A percentile compares a stretch with the other conserved stretches of the same genome.
These are phyloP conservation scores for Vollenhovia emeryi DNA, from an alignment of 1,140 invertebrate species.

Conservation along the genomic window DNA sequence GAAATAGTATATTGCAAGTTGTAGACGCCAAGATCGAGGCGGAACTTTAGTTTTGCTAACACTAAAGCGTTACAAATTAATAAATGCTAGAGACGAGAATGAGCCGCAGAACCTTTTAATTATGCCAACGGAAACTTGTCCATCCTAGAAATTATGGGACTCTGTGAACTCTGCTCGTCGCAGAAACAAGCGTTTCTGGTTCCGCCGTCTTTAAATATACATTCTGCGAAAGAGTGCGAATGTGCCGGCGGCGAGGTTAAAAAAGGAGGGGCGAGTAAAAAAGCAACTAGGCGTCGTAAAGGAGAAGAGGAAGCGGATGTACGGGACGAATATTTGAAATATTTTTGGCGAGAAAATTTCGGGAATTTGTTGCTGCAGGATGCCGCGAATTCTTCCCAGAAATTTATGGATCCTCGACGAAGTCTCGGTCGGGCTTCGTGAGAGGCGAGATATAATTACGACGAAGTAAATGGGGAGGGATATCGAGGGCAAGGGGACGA, in stretches of 20 bases:
- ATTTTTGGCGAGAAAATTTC: constrained; percentile 72
- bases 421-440: constrained; percentile 69
- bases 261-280: constrained; percentile 1
- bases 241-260: not conserved
- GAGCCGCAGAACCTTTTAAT: constrained; percentile 1
- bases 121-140: not conserved
- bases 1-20: not conserved
- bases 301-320: not conserved
- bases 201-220: constrained; percentile 16
- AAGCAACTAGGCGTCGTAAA: constrained; percentile 11
- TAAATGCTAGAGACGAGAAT: not conserved
- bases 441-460: constrained; percentile 70
- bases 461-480: constrained; percentile 31
- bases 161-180: not conserved
- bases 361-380: constrained; percentile 64
- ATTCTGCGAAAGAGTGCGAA: not conserved
- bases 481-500: constrained; percentile 5
- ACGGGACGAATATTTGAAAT: constrained; percentile 65
- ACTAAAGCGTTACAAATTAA: constrained; percentile 15
- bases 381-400: constrained; percentile 68
- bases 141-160: not conserved
- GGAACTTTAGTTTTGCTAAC: not conserved
- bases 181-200: constrained; percentile 15
- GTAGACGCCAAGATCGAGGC: too few relatives aligned
- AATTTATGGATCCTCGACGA: constrained; percentile 72